Evolutionary conservation across 2,797 vertebrate genomes (phyloP).

Genomic region (Acestrorhynchus altus): DNA sequence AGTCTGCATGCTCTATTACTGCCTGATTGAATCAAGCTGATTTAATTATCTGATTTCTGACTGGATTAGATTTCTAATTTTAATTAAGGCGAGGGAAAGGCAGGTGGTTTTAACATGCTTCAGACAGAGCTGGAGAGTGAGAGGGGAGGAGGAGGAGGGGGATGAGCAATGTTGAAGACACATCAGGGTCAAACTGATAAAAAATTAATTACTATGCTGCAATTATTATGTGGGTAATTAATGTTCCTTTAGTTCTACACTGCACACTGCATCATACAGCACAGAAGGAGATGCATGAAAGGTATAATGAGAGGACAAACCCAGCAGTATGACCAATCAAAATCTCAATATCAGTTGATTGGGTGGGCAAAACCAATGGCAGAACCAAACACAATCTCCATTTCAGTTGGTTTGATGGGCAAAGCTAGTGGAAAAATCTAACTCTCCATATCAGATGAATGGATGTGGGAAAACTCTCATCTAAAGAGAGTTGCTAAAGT

Average conservation of each 20-base stretch:
- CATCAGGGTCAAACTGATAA: slow-evolving; percentile 1
- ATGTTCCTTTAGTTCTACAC: neutral
- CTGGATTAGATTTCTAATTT: slow-evolving; percentile 22
- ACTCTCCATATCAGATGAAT: too few relatives aligned
- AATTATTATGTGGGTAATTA: neutral
- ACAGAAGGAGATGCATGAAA: too few relatives aligned
- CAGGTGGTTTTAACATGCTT: neutral
- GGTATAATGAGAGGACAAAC: too few relatives aligned
- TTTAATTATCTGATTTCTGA: slow-evolving; percentile 12
- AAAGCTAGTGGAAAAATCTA: too few relatives aligned
- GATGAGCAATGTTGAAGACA: neutral
- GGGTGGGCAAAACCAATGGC: too few relatives aligned
- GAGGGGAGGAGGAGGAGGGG: neutral
- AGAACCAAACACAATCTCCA: too few relatives aligned
- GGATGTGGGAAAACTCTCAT: too few relatives aligned
- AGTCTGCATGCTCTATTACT: neutral
- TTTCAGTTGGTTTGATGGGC: too few relatives aligned
- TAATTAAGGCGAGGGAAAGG: slow-evolving; percentile 23
- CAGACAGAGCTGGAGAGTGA: neutral
- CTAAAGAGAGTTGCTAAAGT: too few relatives aligned
- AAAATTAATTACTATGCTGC: neutral
- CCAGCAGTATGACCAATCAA: too few relatives aligned
- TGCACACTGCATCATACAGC: neutral
- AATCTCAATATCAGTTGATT: too few relatives aligned
- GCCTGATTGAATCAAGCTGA: slow-evolving; percentile 25